Base-by-base conservation (phyloP, 2,113 vertebrate genomes). In the Vombatus ursinus region DNA sequence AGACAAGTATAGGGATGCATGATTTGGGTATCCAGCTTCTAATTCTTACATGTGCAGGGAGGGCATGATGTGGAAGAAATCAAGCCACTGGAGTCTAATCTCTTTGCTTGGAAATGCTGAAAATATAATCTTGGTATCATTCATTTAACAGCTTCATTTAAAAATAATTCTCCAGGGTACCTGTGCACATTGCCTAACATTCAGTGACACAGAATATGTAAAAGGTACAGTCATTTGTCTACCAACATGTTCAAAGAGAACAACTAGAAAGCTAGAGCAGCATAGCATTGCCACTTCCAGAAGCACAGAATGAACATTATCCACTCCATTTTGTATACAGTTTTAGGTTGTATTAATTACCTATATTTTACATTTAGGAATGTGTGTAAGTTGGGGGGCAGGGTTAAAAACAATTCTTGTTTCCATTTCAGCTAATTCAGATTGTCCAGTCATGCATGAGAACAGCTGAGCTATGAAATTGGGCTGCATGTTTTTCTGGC, bases 391-490 rank as follows among this genome's bases (percentile, higher is more conserved):
- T n/a, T 77, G 61, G 4, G 4, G 61, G 37, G n/a, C 68, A 84
- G 68, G 68, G 68, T 48, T 98, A 94, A 95, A 98, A 98, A 96
- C n/a, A 84, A 84, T 44, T 96, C 93, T 97, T 97, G 94, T 96
- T 98, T 98, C 97, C 90, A 91, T 98, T 98, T 90, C 94, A 96
- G 94, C 98, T 98, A 98, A 98, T 98, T 98, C 98, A 98, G 96
- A 97, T 0, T 16, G 93, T 97, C 93, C 96, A 98, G 96, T 97
- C 98, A 97, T 98, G 98, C 50, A 11, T 98, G 98, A 97, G 96
- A 98, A 95, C 95, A 98, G 98, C 98, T 98, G 97, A 98, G 96
- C 98, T 98, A 99, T 98, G 98, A 99, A 98, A 98, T 98, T 98
- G 97, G 98, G 98, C 96, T 94, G 96, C 97, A 23, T 98, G 98